Base-by-base conservation (phyloP, 2,797 vertebrate genomes). In the Coreius guichenoti region DNA sequence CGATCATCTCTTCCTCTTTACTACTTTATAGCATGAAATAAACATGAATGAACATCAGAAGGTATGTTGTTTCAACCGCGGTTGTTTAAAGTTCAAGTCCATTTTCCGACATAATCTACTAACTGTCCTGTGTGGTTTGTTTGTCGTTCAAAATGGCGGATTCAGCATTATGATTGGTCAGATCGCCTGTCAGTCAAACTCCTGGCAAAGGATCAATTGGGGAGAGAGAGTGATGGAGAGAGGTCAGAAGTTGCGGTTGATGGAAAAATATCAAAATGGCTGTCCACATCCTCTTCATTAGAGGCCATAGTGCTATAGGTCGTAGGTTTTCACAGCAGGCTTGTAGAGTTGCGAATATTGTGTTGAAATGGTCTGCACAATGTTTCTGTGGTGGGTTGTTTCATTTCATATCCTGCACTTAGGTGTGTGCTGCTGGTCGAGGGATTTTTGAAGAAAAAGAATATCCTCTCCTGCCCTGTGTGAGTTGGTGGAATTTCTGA, bases 401-500 rank as follows among this genome's bases (percentile, higher is more conserved):
- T 65, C 56, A 80, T 80, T 74, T 85, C 83, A 65, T 80, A 69
- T 80, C 54, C 68, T 80, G 56, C 83, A 49, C 39, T 80, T 45
- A 61, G 67, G 47, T 39, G 17, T 85, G 54, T 26, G 29, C 67
- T 74, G 39, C 56, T 63, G 54, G 67, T 65, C 7, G 7, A 80
- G 31, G 31, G 33, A 58, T 85, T 80, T 85, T 31, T 79, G 29
- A 51, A 47, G 69, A 74, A 80, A 85, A 80, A 80, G 90, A 90
- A 90, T 84, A 39, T 80, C 90, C 91, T 92, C 85, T 90, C 86
- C 88, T 92, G 91, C 91, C 90, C 89, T 92, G 90, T 85, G 89
- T 92, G 92, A 92, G 92, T 91, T 92, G 90, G 89, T 90, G 92
- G 91, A 90, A 92, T 91, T 92, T 92, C 92, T 92, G 92, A 92